Evolutionary conservation across 2,797 vertebrate species (phyloP), one percentile per base, ranked within the genome.

Genomic region (Sternotherus odoratus): DNA sequence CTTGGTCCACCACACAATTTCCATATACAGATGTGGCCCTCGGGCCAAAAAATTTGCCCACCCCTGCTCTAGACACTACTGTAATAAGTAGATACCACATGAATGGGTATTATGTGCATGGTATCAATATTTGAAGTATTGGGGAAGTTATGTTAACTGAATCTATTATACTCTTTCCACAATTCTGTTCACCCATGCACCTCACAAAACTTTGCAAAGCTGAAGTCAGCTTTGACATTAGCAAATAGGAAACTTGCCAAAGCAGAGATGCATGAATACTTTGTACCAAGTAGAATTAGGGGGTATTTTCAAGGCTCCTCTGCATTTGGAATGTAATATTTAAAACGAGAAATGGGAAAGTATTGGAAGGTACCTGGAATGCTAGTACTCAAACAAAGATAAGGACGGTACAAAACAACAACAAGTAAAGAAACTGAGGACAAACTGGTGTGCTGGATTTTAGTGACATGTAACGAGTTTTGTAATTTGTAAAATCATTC

Each of bases 111-210:
- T 60, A 60, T 56, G 57, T 60, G 57, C 57, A 33, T 30, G 30
- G 57, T 60, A n/a, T 60, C 33, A 60, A 60, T 60, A 30, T 13
- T 33, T 56, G 24, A 56, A 33, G 57, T 60, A 13, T 15, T 33
- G 30, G 57, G 57, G 57, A 60, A 33, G 16, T 63, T n/a, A 63
- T 94, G 85, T 95, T 86, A 93, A 95, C 95, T 94, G 96, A 36
- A 66, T 66, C 17, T 66, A 66, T 66, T 66, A 66, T 66, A 33
- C 60, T 66, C 8, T n/a, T 66, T 33, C 33, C 60, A n/a, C 60
- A 66, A 66, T 19, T 36, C 60, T 66, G 60, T 36, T 66, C 63
- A 36, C 30, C 12, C 30, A 17, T 17, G 57, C 10, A 36, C 8
- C n/a, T 10, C 63, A 66, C 8, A 66, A 66, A 66, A 66, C 4